Evolutionary conservation across 1,140 invertebrate species (phyloP), one percentile per base, ranked within the genome.

Genomic region (Scaptomyza hsui): DNA sequence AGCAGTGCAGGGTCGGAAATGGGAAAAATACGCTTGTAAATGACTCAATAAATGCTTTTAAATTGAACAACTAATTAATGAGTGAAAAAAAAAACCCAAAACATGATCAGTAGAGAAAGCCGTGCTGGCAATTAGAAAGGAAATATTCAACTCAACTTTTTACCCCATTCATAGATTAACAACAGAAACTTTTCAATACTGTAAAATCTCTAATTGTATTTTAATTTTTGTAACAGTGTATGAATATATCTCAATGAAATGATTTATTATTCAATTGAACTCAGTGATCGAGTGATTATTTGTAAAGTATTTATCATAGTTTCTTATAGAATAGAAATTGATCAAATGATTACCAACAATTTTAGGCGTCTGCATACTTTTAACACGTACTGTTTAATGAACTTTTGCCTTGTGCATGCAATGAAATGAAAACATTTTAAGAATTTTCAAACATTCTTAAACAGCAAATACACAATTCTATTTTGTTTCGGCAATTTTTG

Each of bases 61-160:
- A 47, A 47, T 24, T 24, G 45, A 24, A 24, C 45, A 29, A 48
- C 18, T 39, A 53, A 18, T 29, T 29, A 29, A n/a, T n/a, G n/a
- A n/a, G n/a, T 12, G 16, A 16, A 18, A 15, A 18, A 53, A 62
- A 62, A 62, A 51, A 24, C 37, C 60, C 24, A 29, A 32, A 53
- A 53, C 21, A 69, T 53, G 47, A 62, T 55, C 62, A 49, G 39
- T 16, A 35, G 67, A 26, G 67, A 70, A 70, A 70, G 67, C 55
- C 24, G 0, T 6, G 26, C 12, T 26, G 6, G 49, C 42, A 48
- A 48, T 69, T 69, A 53, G 67, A 69, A 69, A 69, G 67, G 67
- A 42, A 63, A 70, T 42, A 44, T 26, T 44, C 42, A 52, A 26
- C 18, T 16, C 10, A 32, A 18, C n/a, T 21, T 44, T 52, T 44